These are phyloP conservation scores for Mixornis gularis DNA, from an alignment of 2,113 vertebrate genomes.

Conservation along the genomic window DNA sequence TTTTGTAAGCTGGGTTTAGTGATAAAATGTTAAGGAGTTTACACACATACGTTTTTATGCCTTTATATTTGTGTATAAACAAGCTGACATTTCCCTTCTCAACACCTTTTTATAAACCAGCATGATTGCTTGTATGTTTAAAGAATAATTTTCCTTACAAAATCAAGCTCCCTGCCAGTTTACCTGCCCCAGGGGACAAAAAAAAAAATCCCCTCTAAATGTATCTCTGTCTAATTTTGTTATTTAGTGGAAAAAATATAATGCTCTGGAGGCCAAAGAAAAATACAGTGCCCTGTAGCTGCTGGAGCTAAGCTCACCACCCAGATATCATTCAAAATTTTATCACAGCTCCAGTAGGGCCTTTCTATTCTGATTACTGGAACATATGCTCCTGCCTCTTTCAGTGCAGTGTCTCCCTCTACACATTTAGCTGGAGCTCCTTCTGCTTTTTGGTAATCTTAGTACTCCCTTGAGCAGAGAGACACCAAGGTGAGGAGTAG, in stretches of 20 bases:
- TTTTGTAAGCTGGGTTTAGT: not conserved
- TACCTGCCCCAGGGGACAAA: not conserved
- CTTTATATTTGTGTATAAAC: conserved; percentile 22
- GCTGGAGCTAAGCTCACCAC: not conserved
- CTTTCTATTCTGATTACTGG: conserved; percentile 24
- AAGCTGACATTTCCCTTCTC: conserved; percentile 22
- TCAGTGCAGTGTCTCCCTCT: conserved; percentile 10
- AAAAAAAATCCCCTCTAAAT: not conserved
- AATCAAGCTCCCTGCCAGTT: not conserved
- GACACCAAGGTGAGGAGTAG: conserved; percentile 10
- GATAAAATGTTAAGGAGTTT: not conserved
- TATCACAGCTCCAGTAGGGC: not conserved
- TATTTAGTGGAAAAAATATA: not conserved
- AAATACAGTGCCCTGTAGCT: not conserved
- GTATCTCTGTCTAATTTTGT: conserved; percentile 2
- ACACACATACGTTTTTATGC: not conserved
- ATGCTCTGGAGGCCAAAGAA: not conserved
- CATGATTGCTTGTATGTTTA: conserved; percentile 3
- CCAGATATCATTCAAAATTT: not conserved
- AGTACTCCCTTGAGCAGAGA: conserved; percentile 9
- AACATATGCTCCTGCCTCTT: conserved; percentile 20
- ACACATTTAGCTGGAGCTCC: conserved; percentile 28
- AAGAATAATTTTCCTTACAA: conserved; percentile 13
- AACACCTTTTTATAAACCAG: conserved; percentile 17
- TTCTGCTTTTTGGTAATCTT: conserved; percentile 24